Base-by-base conservation (phyloP, 2,113 vertebrate species). In the Psittacus erithacus region DNA sequence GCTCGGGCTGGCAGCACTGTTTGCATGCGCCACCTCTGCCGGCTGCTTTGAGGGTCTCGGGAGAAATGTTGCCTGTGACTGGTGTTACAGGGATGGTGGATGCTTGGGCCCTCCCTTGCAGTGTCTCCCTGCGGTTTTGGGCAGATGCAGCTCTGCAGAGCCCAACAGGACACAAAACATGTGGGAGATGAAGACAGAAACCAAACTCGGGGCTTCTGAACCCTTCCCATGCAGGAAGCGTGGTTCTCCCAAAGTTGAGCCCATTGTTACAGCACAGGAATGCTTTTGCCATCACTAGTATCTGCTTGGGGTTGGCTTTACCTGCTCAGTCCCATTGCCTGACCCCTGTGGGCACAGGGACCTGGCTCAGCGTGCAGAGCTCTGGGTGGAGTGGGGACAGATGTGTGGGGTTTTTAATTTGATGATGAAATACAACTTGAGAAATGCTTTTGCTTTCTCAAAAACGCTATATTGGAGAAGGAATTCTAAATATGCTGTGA, bases 311-410 rank as follows among this genome's bases (percentile, higher is more conserved):
- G 16, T 46, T 1, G 4, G 50, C 27, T 59, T 62, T 44, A 0
- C 29, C 22, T 4, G 8, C 60, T 52, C 60, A 3, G 3, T 73
- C 92, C 29, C 2, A 1, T 19, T 39, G 33, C 5, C 55, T 5
- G 9, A 50, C 52, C 44, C 39, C n/a, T 24, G 25, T 0, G 0
- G 82, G 50, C 13, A 4, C 0, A 0, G 17, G 44, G 53, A 38
- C 0, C 0, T 27, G 50, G 16, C 41, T 57, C 0, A 2, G 19
- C 24, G 38, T 3, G 10, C 35, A 13, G 44, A 68, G 35, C 13
- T 1, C 0, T 35, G 9, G 20, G 10, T 11, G 52, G 55, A 33
- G 16, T 9, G 68, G 60, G 17, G 28, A 27, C 62, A 31, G 49
- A 35, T 17, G 31, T 3, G 13, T 20, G 49, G 38, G 9, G 8